Percentiles rank a stretch among this genome's conserved stretches.
phyloP scores from a whole-genome alignment of 2,888 invertebrate species.

The Cylindroiulus punctatus region DNA sequence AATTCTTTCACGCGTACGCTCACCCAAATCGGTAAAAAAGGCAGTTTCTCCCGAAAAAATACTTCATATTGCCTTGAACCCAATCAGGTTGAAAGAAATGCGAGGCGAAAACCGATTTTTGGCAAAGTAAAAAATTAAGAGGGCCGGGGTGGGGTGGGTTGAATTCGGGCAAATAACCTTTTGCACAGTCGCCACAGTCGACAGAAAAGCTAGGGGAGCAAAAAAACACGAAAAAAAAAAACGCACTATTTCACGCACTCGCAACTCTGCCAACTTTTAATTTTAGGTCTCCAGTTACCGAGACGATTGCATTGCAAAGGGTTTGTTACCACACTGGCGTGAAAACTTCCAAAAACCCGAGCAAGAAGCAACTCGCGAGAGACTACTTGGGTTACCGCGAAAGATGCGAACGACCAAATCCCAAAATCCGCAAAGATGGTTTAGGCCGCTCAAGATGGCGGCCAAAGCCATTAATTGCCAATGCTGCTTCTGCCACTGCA shows the following conservation, averaged over 20 bases:
- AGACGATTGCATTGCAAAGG: neutral
- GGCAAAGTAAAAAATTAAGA: slow-evolving; percentile 36
- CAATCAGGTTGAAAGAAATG: slow-evolving; percentile 29
- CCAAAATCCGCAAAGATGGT: neutral
- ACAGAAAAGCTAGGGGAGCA: slow-evolving; percentile 7
- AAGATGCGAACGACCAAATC: neutral
- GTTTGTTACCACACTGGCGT: neutral
- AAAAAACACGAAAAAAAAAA: slow-evolving; percentile 21
- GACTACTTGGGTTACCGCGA: slow-evolving; percentile 4
- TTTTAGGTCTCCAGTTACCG: slow-evolving; percentile 37
- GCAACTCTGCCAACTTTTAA: slow-evolving; percentile 42
- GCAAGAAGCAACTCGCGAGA: neutral
- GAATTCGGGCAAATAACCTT: slow-evolving; percentile 33
- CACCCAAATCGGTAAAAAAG: neutral
- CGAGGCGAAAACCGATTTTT: slow-evolving; percentile 42
- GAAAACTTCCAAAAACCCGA: neutral
- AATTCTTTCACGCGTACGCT: slow-evolving; percentile 20
- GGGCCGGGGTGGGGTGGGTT: neutral
- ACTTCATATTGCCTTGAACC: slow-evolving; percentile 34
- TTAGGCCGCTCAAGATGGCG: slow-evolving; percentile 10
- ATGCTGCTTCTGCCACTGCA: neutral
- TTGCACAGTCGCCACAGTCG: slow-evolving; percentile 36
- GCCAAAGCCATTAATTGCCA: neutral
- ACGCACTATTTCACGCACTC: slow-evolving; percentile 14
- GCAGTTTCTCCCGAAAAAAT: slow-evolving; percentile 14